Evolutionary conservation across 2,797 vertebrate species (phyloP).

Genomic region (Tapirus indicus): DNA sequence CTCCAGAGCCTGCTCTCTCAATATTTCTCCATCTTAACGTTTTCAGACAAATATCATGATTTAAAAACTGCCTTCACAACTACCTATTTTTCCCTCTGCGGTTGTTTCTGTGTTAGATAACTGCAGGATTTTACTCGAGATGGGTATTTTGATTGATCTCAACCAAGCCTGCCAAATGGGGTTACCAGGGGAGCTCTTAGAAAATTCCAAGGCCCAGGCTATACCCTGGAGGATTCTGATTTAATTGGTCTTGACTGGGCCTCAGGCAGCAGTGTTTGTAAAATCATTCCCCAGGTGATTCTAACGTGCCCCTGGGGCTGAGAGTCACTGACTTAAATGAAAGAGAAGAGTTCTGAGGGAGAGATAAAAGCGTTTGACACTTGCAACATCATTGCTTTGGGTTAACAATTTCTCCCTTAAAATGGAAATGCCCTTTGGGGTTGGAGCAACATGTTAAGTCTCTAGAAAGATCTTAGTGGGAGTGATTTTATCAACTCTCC

Average conservation of each 20-base stretch:
- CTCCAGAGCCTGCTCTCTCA: neutral
- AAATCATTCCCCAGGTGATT: neutral
- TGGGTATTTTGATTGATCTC: constrained; percentile 3
- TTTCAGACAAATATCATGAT: neutral
- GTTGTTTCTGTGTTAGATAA: neutral
- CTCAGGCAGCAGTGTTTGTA: neutral
- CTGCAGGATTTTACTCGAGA: neutral
- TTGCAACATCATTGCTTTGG: neutral
- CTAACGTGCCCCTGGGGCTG: neutral
- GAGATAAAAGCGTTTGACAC: neutral
- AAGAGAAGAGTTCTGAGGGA: neutral
- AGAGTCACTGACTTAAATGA: neutral
- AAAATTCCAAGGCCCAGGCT: neutral
- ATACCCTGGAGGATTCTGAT: neutral
- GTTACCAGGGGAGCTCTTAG: neutral
- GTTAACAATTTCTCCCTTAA: constrained; percentile 29
- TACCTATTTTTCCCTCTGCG: neutral
- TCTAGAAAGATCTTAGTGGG: neutral
- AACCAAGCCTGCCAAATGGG: neutral
- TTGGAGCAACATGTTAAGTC: neutral
- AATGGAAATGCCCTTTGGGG: neutral
- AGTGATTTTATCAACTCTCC: neutral
- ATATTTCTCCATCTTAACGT: neutral
- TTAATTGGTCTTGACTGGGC: neutral
- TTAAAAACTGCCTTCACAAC: neutral